Percentiles rank a stretch among this genome's conserved stretches.
Evolutionary conservation across 2,113 vertebrate genomes (phyloP).

Genomic region (Amazona vittata): DNA sequence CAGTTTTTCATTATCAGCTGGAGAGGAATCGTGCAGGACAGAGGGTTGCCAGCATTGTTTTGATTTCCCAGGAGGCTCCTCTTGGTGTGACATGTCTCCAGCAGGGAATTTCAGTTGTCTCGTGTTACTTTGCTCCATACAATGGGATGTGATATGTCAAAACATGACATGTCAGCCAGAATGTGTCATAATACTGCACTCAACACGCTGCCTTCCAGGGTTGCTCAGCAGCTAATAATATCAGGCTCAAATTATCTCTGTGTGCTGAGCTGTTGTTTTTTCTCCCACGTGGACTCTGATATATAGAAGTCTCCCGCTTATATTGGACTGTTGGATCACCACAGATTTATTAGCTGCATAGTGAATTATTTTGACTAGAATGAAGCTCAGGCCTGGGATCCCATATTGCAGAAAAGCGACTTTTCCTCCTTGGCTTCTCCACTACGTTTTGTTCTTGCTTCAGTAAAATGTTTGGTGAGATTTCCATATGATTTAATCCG

Average conservation of each 20-base stretch:
- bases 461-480: not conserved
- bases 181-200: constrained; percentile 32
- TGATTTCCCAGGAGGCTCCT: constrained; percentile 65
- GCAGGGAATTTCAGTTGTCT: not conserved
- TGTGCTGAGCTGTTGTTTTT: constrained; percentile 13
- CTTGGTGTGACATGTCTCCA: not conserved
- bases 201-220: constrained; percentile 23
- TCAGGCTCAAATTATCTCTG: constrained; percentile 33
- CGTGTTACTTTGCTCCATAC: not conserved
- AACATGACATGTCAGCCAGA: constrained; percentile 48
- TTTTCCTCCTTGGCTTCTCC: not conserved
- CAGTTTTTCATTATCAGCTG: not conserved
- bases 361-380: not conserved
- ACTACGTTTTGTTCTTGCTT: not conserved
- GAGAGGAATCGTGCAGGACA: not conserved
- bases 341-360: not conserved
- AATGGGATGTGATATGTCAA: constrained; percentile 40
- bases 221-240: constrained; percentile 39
- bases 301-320: not conserved
- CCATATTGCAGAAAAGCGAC: not conserved
- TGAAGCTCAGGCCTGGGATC: not conserved
- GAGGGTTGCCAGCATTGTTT: not conserved
- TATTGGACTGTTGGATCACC: not conserved
- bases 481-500: not conserved
- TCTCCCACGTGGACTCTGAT: not conserved